A percentile compares a stretch with the other conserved stretches of the same genome.
phyloP scores from a whole-genome alignment of 2,113 vertebrate species.

The Cacatua alba region DNA sequence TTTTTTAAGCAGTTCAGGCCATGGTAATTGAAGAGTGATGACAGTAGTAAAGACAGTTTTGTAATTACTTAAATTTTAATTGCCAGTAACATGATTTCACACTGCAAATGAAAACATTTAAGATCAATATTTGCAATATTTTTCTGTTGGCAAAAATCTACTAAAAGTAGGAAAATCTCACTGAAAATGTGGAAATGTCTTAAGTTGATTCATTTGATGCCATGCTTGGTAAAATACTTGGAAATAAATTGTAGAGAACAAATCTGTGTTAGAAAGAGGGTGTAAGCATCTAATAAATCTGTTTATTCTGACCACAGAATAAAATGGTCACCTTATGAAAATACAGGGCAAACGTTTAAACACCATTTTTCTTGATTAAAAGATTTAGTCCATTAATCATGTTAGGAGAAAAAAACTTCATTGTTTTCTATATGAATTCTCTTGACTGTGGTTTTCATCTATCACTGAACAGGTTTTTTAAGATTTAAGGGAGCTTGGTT shows the following conservation, averaged over 20 bases:
- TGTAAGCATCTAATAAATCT: neutral
- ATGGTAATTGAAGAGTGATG: neutral
- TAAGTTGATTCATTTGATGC: neutral
- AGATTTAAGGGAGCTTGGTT: conserved; percentile 61
- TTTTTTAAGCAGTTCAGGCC: neutral
- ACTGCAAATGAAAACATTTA: neutral
- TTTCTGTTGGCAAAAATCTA: neutral
- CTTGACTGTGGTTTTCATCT: conserved; percentile 24
- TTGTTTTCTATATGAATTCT: conserved; percentile 12
- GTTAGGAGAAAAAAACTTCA: neutral
- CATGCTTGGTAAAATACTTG: neutral
- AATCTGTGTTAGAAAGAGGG: neutral
- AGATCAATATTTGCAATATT: neutral
- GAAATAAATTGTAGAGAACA: neutral
- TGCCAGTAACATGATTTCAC: neutral
- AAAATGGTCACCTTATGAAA: neutral
- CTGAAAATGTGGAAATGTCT: neutral
- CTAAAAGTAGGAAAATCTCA: neutral
- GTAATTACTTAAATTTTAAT: neutral
- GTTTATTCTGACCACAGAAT: neutral
- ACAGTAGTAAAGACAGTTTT: neutral
- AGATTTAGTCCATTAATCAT: neutral
- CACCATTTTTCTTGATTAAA: neutral
- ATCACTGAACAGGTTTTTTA: conserved; percentile 38
- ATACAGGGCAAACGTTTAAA: neutral